A percentile compares a stretch with the other conserved stretches of the same genome.
These are phyloP conservation scores for Cranoglanis bouderius DNA, from an alignment of 2,113 vertebrate species.

Conservation along the genomic window DNA sequence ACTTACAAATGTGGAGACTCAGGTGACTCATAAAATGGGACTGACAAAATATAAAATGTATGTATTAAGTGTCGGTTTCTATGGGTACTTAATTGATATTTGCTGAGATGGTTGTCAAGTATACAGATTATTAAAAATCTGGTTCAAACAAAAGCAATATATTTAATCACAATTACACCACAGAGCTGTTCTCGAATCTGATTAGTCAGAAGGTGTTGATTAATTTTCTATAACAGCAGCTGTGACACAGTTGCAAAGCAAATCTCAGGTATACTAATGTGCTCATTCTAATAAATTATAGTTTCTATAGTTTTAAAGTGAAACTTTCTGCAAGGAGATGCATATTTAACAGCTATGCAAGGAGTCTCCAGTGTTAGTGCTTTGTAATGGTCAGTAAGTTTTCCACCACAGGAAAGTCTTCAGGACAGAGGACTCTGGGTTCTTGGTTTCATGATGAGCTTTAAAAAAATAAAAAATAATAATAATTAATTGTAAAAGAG, in stretches of 20 bases:
- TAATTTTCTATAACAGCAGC: background rate
- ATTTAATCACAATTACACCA: background rate
- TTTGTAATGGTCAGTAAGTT: background rate
- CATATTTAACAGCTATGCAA: background rate
- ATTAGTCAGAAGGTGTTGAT: background rate
- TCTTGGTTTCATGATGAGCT: background rate
- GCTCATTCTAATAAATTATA: background rate
- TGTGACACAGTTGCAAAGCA: background rate
- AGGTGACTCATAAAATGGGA: conserved; percentile 64
- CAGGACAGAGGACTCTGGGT: background rate
- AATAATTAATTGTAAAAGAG: too few species aligned
- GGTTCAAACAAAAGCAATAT: background rate
- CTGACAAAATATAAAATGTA: background rate
- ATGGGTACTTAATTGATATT: background rate
- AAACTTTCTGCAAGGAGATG: background rate
- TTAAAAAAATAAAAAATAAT: too few species aligned
- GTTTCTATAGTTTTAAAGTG: background rate
- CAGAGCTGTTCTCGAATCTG: background rate
- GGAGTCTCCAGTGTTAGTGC: background rate
- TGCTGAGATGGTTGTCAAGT: background rate
- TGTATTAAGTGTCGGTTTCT: background rate
- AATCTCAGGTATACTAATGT: background rate
- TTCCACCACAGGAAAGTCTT: background rate
- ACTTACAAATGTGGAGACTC: conserved; percentile 75
- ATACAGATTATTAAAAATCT: background rate